phyloP scores from a whole-genome alignment of 64 coral and sea anemone genomes.

The Dendrophyllia cribrosa region DNA sequence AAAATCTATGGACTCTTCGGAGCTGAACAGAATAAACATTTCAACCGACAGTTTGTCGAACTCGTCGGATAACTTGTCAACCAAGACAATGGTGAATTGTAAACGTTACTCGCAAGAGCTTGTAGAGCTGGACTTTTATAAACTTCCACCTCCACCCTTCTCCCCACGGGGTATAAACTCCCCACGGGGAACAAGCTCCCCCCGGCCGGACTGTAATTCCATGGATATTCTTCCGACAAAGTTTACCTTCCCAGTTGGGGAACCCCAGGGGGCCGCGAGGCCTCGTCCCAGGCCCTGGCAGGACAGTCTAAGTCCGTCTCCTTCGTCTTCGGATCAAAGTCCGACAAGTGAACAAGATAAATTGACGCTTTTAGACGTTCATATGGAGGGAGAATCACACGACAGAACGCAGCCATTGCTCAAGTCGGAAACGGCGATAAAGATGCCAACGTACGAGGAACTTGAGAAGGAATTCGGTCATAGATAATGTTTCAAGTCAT shows the following conservation, averaged over 20 bases:
- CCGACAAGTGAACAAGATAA: constrained; percentile 56
- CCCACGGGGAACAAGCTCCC: constrained; percentile 46
- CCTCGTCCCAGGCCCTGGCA: constrained; percentile 65
- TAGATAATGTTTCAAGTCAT: background rate
- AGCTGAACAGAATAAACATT: constrained; percentile 38
- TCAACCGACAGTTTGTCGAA: constrained; percentile 22
- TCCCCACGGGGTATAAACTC: constrained; percentile 60
- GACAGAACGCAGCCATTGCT: constrained; percentile 85
- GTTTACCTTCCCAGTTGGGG: constrained; percentile 23
- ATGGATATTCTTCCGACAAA: constrained; percentile 19
- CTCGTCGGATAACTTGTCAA: constrained; percentile 20
- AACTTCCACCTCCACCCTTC: constrained; percentile 75
- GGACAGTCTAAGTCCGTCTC: constrained; percentile 57
- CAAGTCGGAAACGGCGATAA: constrained; percentile 56
- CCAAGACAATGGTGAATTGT: constrained; percentile 15
- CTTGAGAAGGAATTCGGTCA: constrained; percentile 75
- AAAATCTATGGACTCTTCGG: constrained; percentile 50
- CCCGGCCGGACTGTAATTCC: constrained; percentile 63
- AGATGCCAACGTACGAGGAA: constrained; percentile 72
- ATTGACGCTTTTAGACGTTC: constrained; percentile 81
- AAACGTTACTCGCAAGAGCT: constrained; percentile 17
- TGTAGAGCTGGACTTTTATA: constrained; percentile 38
- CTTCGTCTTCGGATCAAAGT: constrained; percentile 64
- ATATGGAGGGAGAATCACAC: constrained; percentile 72
- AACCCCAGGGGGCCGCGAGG: constrained; percentile 19